A percentile compares a stretch with the other conserved stretches of the same genome.
Evolutionary conservation across 92 coral and sea anemone species (phyloP).

Genomic region (Porites cylindrica): DNA sequence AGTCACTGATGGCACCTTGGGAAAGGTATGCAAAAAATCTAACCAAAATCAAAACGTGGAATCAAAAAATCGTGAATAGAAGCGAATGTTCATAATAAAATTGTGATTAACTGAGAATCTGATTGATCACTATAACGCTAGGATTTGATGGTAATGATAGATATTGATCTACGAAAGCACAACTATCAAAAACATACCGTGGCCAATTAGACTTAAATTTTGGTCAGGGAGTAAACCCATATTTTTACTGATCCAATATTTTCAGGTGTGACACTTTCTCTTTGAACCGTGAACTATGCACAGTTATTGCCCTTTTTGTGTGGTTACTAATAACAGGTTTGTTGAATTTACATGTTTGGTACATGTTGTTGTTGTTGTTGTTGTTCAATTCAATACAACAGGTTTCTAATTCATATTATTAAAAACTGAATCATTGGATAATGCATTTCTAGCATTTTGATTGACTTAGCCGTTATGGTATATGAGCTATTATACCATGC

Average conservation of each 20-base stretch:
- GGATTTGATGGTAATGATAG: too few relatives aligned
- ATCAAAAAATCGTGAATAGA: too few relatives aligned
- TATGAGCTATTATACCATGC: too few relatives aligned
- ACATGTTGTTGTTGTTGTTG: background rate
- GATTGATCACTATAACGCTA: too few relatives aligned
- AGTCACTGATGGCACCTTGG: too few relatives aligned
- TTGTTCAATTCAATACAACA: background rate
- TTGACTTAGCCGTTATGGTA: too few relatives aligned
- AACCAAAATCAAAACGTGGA: too few relatives aligned
- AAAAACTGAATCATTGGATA: too few relatives aligned
- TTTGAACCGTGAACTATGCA: slow-evolving; percentile 18
- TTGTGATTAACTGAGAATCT: too few relatives aligned
- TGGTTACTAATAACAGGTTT: slow-evolving; percentile 65
- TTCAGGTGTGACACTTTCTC: slow-evolving; percentile 68
- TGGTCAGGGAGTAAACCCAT: background rate
- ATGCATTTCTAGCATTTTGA: too few relatives aligned
- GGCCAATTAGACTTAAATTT: background rate
- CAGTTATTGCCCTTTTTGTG: slow-evolving; percentile 63
- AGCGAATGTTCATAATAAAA: too few relatives aligned
- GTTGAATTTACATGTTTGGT: slow-evolving; percentile 1
- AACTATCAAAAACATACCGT: background rate
- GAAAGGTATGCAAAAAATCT: too few relatives aligned
- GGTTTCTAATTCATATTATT: background rate
- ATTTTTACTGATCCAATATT: slow-evolving; percentile 52
- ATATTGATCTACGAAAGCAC: background rate